Evolutionary conservation across 2,797 vertebrate genomes (phyloP), one percentile per base, ranked within the genome.

Genomic region (Acomys russatus): DNA sequence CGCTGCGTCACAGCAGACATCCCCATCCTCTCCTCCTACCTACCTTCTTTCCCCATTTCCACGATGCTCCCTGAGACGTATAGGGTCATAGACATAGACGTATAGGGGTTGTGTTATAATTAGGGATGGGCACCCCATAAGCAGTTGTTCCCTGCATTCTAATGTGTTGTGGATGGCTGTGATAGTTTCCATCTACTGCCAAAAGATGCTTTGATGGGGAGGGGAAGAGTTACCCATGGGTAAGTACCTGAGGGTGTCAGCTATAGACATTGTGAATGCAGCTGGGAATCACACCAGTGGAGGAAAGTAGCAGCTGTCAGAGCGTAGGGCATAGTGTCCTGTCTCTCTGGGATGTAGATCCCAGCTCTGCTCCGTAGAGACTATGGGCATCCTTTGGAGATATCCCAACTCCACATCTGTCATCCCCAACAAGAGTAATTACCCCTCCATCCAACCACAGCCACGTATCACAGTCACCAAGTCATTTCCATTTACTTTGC

Each of bases 401-500:
- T 54, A 35, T 18, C 35, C 82, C 25, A 35, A 44, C 9, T 84
- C n/a, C 25, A 6, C 2, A 3, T 93, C 78, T 94, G 91, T 83
- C 73, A 49, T 5, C 83, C 51, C n/a, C 49, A 38, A 14, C 28
- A 18, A 51, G 4, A 66, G 49, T 20, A 49, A 56, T 63, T 77
- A 61, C 6, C 49, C 51, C 5, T 89, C n/a, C 61, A 12, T 22
- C 54, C 68, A 87, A 30, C 33, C 30, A 68, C 38, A 20, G 14
- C 51, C 44, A 4, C 28, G 30, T n/a, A 28, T 87, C 63, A n/a
- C 11, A 73, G 28, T 63, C 83, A 70, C 70, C 38, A 35, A 74
- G 79, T 71, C 9, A 73, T 92, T 91, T 78, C 73, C 89, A 59
- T 68, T 94, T 76, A 68, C 80, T 90, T 79, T 82, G 78, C 85